phyloP scores from a whole-genome alignment of 2,797 vertebrate species.

The Siniperca undulata region DNA sequence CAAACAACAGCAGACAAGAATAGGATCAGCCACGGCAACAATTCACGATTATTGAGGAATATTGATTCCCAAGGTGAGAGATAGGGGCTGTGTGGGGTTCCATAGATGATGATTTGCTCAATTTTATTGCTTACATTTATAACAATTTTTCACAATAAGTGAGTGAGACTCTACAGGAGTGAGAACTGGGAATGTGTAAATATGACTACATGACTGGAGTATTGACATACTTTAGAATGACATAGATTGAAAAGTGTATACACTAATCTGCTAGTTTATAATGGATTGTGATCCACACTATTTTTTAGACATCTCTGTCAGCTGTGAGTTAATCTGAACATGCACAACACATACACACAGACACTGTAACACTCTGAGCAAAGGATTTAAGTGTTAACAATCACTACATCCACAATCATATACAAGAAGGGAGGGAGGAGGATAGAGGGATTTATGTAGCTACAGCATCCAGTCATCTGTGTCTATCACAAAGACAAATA shows the following conservation, averaged over 20 bases:
- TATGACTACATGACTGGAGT: neutral
- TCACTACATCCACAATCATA: constrained; percentile 40
- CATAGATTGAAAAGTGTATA: constrained; percentile 23
- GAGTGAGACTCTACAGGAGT: too few relatives aligned
- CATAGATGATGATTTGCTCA: neutral
- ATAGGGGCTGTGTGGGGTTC: neutral
- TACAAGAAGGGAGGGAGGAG: constrained; percentile 8
- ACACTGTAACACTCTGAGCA: constrained; percentile 17
- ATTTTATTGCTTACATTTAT: neutral
- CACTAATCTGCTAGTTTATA: constrained; percentile 51
- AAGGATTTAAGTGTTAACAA: constrained; percentile 45
- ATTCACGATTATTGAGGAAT: constrained; percentile 15
- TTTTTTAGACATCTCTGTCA: constrained; percentile 45
- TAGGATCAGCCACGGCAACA: neutral
- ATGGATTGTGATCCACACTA: constrained; percentile 45
- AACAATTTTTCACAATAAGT: too few relatives aligned
- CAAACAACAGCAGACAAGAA: constrained; percentile 1
- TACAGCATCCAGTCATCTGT: constrained; percentile 45
- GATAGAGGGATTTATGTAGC: constrained; percentile 52
- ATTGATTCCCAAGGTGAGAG: neutral
- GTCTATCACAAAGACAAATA: constrained; percentile 60
- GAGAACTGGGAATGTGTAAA: too few relatives aligned
- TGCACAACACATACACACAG: neutral
- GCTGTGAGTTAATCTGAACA: constrained; percentile 40
- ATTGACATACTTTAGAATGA: constrained; percentile 8